A percentile compares a stretch with the other conserved stretches of the same genome.
These are phyloP conservation scores for Erpobdella octoculata DNA, from an alignment of 2,888 invertebrate genomes.

Conservation along the genomic window DNA sequence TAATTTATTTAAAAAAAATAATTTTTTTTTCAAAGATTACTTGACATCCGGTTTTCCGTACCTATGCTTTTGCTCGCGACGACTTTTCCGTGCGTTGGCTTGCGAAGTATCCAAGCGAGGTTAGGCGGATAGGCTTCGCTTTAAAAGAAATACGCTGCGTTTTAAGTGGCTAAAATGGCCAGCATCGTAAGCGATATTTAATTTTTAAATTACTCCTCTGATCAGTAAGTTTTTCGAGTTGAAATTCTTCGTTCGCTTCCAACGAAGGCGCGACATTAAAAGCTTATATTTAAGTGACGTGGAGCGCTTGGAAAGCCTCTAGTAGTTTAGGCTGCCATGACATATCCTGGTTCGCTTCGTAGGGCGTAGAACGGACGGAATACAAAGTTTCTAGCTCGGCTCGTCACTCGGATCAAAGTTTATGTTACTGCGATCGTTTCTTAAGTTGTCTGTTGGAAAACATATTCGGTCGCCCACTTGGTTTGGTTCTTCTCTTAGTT, in stretches of 20 bases:
- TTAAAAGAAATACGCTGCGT: background rate
- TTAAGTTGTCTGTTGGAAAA: background rate
- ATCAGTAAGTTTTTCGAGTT: too few relatives aligned
- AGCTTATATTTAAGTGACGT: constrained; percentile 5
- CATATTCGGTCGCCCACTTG: background rate
- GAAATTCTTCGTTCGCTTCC: background rate
- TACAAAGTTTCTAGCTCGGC: constrained; percentile 1
- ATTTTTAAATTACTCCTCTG: too few relatives aligned
- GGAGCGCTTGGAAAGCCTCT: constrained; percentile 4
- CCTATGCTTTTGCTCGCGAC: constrained; percentile 10
- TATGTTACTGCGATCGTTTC: background rate
- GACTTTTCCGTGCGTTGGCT: constrained; percentile 10
- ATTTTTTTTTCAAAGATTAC: constrained; percentile 7
- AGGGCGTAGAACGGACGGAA: constrained; percentile 1
- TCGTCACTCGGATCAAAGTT: background rate
- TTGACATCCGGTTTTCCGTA: background rate
- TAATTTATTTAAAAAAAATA: background rate
- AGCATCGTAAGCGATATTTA: too few relatives aligned
- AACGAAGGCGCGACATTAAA: constrained; percentile 4
- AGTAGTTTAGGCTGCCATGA: constrained; percentile 6
- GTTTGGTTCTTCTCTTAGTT: too few relatives aligned
- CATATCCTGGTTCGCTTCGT: constrained; percentile 5
- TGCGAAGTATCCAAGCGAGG: constrained; percentile 10
- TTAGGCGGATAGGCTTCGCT: background rate
- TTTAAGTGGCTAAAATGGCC: too few relatives aligned